Conservation (phyloP, 2,888 invertebrate genomes). For the Drosophila longiperda region DNA sequence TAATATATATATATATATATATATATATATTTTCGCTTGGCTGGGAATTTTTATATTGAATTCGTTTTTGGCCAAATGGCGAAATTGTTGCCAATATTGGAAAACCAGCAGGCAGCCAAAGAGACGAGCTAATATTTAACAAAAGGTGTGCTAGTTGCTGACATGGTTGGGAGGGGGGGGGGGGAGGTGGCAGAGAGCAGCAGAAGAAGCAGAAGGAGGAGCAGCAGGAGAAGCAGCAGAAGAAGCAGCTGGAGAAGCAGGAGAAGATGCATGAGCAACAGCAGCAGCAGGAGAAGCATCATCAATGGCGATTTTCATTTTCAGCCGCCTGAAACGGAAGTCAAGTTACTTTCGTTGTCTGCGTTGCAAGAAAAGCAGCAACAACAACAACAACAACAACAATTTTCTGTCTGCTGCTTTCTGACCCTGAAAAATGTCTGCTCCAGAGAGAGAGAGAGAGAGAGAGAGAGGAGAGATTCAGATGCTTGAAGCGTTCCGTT, state of each 20-base stretch:
- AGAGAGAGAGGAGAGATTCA: conserved; percentile 2
- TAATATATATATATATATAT: conserved; percentile 16
- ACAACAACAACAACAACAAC: conserved; percentile 2
- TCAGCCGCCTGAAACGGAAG: conserved; percentile 73
- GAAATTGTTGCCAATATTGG: conserved; percentile 44
- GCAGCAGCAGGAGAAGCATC: neutral
- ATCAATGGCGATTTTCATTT: conserved; percentile 63
- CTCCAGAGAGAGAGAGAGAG: neutral
- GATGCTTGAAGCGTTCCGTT: conserved; percentile 16
- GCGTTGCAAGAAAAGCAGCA: conserved; percentile 6
- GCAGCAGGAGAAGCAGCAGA: too few species aligned
- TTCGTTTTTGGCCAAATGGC: conserved; percentile 44
- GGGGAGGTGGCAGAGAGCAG: neutral
- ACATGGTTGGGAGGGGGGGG: too few species aligned
- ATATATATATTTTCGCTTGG: conserved; percentile 30
- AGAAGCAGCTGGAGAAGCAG: too few species aligned
- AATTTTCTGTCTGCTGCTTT: conserved; percentile 53
- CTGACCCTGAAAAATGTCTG: conserved; percentile 65
- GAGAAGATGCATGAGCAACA: neutral
- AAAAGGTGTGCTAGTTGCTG: conserved; percentile 37
- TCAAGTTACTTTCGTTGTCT: conserved; percentile 69
- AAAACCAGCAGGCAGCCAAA: conserved; percentile 40
- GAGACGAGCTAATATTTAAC: conserved; percentile 60
- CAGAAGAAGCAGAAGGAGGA: too few species aligned
- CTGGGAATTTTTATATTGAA: conserved; percentile 72